phyloP scores from a whole-genome alignment of 2,113 vertebrate genomes.

The Sturnus vulgaris region DNA sequence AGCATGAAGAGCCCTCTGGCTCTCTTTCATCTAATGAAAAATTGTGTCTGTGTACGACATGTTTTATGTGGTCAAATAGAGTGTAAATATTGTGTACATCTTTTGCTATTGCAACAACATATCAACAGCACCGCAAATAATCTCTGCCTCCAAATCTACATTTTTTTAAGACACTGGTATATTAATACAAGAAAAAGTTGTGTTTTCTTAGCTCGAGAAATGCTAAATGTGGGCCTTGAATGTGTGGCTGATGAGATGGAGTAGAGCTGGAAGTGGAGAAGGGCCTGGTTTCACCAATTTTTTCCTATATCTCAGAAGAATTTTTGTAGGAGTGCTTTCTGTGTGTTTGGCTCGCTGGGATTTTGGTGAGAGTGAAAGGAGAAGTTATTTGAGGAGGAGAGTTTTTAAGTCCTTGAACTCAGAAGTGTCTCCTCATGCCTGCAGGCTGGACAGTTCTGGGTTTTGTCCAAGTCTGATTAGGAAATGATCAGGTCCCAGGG shows the following conservation, averaged over 20 bases:
- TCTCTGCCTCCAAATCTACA: slow-evolving; percentile 69
- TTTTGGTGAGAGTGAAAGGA: not conserved
- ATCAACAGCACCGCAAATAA: slow-evolving; percentile 73
- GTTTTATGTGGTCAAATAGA: slow-evolving; percentile 79
- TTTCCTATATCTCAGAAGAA: not conserved
- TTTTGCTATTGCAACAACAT: slow-evolving; percentile 71
- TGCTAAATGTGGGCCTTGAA: not conserved
- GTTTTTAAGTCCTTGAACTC: not conserved
- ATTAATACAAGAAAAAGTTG: slow-evolving; percentile 70
- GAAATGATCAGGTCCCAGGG: not conserved
- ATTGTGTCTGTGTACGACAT: slow-evolving; percentile 66
- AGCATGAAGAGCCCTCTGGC: slow-evolving; percentile 69
- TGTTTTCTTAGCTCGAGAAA: slow-evolving; percentile 19
- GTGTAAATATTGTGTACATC: slow-evolving; percentile 77
- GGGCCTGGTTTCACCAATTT: not conserved
- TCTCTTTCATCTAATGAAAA: slow-evolving; percentile 76
- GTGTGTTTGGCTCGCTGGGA: not conserved
- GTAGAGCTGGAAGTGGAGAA: not conserved
- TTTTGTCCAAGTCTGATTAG: not conserved
- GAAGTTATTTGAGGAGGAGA: not conserved
- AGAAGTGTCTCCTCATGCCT: not conserved
- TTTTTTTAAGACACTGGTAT: slow-evolving; percentile 74
- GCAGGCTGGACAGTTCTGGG: not conserved
- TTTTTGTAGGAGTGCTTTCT: not conserved
- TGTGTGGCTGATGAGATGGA: not conserved